Conservation (phyloP, 2,888 invertebrate genomes). For the Chironomus tentans region DNA sequence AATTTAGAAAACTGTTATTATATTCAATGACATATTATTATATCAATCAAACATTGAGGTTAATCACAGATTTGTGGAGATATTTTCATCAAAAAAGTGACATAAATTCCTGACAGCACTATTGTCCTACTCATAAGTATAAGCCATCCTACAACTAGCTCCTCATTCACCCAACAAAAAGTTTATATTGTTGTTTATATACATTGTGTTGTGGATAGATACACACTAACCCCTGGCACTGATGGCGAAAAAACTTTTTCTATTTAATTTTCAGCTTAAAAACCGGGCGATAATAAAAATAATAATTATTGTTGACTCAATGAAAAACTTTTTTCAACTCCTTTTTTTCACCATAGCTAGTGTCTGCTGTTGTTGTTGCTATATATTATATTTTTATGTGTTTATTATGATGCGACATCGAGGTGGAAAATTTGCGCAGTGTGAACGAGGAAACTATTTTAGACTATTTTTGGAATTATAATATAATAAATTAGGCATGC, state of each 20-base stretch:
- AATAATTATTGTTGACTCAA: conserved; percentile 19
- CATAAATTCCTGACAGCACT: too few species aligned
- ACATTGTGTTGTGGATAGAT: neutral
- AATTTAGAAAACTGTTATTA: too few species aligned
- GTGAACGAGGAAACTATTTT: neutral
- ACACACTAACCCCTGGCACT: neutral
- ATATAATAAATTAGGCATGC: neutral
- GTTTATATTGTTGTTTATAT: too few species aligned
- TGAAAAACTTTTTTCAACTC: neutral
- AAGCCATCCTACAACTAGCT: too few species aligned
- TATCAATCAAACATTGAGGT: neutral
- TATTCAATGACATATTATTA: neutral
- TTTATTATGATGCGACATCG: neutral
- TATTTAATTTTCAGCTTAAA: neutral
- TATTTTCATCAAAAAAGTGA: neutral
- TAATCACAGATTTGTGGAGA: neutral
- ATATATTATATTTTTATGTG: neutral
- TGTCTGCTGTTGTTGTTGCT: neutral
- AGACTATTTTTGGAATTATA: neutral
- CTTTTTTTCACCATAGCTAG: too few species aligned
- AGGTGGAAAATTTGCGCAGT: neutral
- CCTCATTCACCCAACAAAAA: too few species aligned
- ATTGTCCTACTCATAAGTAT: too few species aligned
- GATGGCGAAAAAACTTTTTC: neutral
- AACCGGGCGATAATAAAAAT: conserved; percentile 13